Conservation (phyloP, 2,888 invertebrate genomes). For the Euzophera pinguis region DNA sequence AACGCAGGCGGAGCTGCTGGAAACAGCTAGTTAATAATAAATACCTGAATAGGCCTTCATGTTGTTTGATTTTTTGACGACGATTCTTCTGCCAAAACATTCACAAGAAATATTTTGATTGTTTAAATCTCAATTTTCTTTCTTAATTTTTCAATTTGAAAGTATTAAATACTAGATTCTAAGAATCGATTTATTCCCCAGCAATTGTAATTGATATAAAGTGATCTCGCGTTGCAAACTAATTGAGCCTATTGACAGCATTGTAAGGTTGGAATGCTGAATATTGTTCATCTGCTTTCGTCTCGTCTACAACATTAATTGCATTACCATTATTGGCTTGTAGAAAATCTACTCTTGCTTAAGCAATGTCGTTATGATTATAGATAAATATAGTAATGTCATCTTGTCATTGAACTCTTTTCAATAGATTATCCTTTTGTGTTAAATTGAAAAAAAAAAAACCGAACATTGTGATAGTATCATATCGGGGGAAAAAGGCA, state of each 20-base stretch:
- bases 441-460: too few species aligned
- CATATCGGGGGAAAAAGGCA: too few species aligned
- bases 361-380: not conserved
- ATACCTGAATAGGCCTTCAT: too few species aligned
- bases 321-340: constrained; percentile 2
- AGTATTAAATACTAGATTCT: constrained; percentile 6
- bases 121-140: too few species aligned
- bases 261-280: constrained; percentile 18
- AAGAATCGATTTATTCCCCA: constrained; percentile 21
- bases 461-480: too few species aligned
- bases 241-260: constrained; percentile 28
- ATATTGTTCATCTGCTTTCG: constrained; percentile 18
- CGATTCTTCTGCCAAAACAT: too few species aligned
- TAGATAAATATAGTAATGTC: not conserved
- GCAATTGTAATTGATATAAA: constrained; percentile 26
- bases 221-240: constrained; percentile 22
- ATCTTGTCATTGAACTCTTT: not conserved
- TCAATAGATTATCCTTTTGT: too few species aligned
- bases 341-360: not conserved
- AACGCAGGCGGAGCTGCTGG: too few species aligned
- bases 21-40: too few species aligned
- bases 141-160: not conserved
- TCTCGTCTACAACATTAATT: constrained; percentile 9
- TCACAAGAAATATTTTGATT: too few species aligned
- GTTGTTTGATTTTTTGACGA: too few species aligned